Conservation (phyloP, 2,797 vertebrate species). For the Mormyrops boulengeri region DNA sequence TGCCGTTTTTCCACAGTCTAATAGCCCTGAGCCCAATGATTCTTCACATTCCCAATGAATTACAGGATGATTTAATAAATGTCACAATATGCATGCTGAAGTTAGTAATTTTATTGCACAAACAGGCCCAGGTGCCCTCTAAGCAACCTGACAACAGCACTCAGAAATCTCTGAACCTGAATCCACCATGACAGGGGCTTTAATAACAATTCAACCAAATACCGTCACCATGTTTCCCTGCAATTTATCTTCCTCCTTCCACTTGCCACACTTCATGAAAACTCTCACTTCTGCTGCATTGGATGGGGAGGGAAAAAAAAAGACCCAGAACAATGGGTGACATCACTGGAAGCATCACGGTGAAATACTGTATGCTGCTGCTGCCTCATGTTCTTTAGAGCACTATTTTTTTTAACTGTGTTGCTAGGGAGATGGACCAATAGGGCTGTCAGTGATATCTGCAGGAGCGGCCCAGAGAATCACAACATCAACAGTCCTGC, state of each 20-base stretch:
- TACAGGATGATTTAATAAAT: constrained; percentile 15
- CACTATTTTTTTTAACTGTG: background rate
- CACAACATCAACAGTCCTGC: background rate
- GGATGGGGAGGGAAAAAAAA: background rate
- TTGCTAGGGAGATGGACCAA: background rate
- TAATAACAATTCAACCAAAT: constrained; percentile 48
- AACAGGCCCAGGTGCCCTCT: constrained; percentile 54
- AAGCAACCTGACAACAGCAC: constrained; percentile 26
- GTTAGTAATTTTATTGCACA: constrained; percentile 49
- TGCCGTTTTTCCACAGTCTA: constrained; percentile 9
- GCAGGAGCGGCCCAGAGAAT: background rate
- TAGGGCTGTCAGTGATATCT: background rate
- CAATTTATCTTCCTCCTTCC: constrained; percentile 59
- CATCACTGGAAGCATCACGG: background rate
- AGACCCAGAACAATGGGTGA: background rate
- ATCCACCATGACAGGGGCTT: constrained; percentile 44
- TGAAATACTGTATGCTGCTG: background rate
- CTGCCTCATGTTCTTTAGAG: background rate
- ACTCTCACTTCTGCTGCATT: constrained; percentile 46
- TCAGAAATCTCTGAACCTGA: constrained; percentile 49
- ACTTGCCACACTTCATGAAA: constrained; percentile 58
- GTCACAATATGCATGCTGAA: constrained; percentile 20
- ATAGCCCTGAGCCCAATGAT: constrained; percentile 6
- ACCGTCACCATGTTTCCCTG: constrained; percentile 42
- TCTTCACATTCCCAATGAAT: constrained; percentile 16